Conservation (phyloP, 1,140 invertebrate genomes). For the Papilio helenus region DNA sequence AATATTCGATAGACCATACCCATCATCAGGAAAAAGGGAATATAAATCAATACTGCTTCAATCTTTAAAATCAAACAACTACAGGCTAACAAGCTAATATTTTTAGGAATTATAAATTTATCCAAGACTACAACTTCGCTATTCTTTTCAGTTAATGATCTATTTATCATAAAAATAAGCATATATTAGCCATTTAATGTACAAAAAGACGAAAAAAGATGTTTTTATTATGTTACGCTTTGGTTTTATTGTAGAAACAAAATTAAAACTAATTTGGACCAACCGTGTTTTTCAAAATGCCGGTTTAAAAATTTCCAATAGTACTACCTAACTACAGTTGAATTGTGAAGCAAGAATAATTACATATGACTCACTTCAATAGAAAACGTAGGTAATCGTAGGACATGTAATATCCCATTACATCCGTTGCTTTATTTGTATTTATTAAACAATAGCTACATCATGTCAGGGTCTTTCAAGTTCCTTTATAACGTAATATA, state of each 20-base stretch:
- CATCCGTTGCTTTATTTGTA: no score
- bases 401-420: no score
- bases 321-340: background rate
- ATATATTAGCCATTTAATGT: background rate
- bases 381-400: background rate
- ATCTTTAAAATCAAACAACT: no score
- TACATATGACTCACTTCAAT: background rate
- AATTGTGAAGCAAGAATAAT: no score
- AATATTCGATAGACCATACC: no score
- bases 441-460: background rate
- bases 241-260: background rate
- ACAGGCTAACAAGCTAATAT: no score
- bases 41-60: no score
- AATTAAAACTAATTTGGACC: background rate
- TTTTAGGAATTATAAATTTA: background rate
- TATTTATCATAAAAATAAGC: slow-evolving; percentile 1
- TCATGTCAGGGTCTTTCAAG: background rate
- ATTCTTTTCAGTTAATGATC: background rate
- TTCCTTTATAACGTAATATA: background rate
- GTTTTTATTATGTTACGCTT: background rate
- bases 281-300: background rate
- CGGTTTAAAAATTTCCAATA: no score
- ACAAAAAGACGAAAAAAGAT: background rate
- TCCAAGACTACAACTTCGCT: background rate
- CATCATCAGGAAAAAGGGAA: no score